phyloP scores from a whole-genome alignment of 2,113 vertebrate species.

The Cryptoleucopteryx plumbea region DNA sequence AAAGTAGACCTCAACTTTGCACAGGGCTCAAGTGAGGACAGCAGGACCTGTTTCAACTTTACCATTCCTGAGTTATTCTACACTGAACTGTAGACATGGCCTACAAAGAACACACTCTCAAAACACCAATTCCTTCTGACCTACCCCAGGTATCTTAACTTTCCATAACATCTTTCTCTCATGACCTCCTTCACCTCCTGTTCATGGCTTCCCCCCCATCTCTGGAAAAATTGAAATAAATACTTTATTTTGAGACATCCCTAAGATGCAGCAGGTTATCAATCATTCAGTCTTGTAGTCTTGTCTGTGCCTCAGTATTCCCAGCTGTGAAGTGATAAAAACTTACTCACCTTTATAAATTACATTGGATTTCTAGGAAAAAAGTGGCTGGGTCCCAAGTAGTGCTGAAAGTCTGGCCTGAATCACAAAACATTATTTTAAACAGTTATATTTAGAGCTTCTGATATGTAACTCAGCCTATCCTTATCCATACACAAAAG shows the following conservation, averaged over 20 bases:
- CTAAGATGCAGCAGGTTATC: not conserved
- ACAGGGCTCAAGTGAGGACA: not conserved
- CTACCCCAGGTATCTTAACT: not conserved
- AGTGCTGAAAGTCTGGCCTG: not conserved
- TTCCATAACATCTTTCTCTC: not conserved
- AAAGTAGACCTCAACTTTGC: not conserved
- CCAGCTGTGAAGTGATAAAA: not conserved
- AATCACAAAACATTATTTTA: not conserved
- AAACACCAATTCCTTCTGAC: not conserved
- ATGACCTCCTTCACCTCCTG: not conserved
- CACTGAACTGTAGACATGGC: not conserved
- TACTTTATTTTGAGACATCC: not conserved
- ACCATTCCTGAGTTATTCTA: not conserved
- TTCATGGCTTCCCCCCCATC: accelerated
- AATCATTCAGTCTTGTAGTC: not conserved
- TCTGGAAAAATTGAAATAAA: not conserved
- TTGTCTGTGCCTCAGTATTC: not conserved
- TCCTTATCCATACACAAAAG: not conserved
- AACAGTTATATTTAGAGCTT: not conserved
- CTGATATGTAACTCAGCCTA: not conserved
- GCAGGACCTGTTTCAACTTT: not conserved
- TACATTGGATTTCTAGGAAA: not conserved
- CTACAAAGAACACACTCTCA: not conserved
- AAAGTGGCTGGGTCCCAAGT: not conserved
- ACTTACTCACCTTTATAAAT: not conserved